Conservation (phyloP, 2,888 invertebrate genomes). For the Periphyllus acericola region DNA sequence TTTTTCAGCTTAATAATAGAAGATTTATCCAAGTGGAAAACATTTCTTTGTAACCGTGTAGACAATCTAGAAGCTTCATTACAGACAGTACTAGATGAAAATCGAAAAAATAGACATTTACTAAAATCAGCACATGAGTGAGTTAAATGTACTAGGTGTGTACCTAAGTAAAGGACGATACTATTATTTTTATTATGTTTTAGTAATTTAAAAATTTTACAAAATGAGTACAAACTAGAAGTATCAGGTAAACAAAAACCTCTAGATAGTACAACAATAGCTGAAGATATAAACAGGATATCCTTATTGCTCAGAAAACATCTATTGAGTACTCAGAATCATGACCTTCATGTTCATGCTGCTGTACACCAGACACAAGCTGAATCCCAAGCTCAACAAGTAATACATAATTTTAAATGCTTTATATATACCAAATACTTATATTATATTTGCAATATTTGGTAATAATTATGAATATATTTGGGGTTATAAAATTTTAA, state of each 20-base stretch:
- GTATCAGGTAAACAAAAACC: constrained; percentile 37
- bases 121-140: constrained; percentile 53
- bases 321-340: constrained; percentile 13
- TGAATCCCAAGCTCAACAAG: constrained; percentile 54
- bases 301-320: constrained; percentile 43
- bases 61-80: constrained; percentile 45
- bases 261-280: constrained; percentile 51
- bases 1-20: constrained; percentile 86
- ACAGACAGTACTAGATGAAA: constrained; percentile 40
- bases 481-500: no score
- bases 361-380: constrained; percentile 53
- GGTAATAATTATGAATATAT: no score
- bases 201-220: constrained; percentile 52
- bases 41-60: constrained; percentile 71
- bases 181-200: not conserved
- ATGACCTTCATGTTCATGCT: constrained; percentile 38
- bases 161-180: not conserved
- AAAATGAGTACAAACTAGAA: constrained; percentile 49
- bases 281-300: constrained; percentile 56
- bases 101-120: constrained; percentile 58
- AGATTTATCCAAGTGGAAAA: constrained; percentile 89
- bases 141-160: not conserved
- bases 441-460: no score
- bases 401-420: not conserved
- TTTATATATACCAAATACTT: not conserved